These are phyloP conservation scores for Hipposideros armiger DNA, from an alignment of 2,113 vertebrate species.

Conservation along the genomic window DNA sequence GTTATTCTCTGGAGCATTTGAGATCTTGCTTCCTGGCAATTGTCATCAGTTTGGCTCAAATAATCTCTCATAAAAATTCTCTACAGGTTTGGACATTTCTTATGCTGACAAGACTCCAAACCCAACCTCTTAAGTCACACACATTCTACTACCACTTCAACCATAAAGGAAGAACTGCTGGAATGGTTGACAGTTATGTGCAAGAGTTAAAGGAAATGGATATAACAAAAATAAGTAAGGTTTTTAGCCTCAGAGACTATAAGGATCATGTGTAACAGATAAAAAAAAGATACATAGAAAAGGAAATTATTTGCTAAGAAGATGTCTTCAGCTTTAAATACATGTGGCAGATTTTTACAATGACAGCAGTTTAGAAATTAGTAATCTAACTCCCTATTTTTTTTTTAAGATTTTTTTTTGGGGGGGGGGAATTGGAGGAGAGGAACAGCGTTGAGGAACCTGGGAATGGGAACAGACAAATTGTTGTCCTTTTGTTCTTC, in stretches of 20 bases:
- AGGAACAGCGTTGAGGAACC: too few relatives aligned
- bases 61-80: neutral
- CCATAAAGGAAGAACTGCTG: neutral
- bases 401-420: too few relatives aligned
- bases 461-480: too few relatives aligned
- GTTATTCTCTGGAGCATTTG: neutral
- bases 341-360: neutral
- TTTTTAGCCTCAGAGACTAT: constrained; percentile 19
- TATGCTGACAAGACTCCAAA: constrained; percentile 5
- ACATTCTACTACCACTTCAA: neutral
- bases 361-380: constrained; percentile 49
- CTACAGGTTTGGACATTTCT: neutral
- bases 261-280: neutral
- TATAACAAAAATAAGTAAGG: constrained; percentile 32
- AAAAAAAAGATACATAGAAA: constrained; percentile 9
- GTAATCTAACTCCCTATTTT: neutral
- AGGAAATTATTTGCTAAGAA: constrained; percentile 30
- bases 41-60: neutral
- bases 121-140: neutral
- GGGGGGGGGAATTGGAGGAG: too few relatives aligned
- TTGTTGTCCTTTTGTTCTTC: too few relatives aligned
- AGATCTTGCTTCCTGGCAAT: neutral
- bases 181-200: neutral
- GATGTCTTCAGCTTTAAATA: constrained; percentile 25
- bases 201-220: neutral